Evolutionary conservation across 2,797 vertebrate genomes (phyloP).

Genomic region (Acanthornis magna): DNA sequence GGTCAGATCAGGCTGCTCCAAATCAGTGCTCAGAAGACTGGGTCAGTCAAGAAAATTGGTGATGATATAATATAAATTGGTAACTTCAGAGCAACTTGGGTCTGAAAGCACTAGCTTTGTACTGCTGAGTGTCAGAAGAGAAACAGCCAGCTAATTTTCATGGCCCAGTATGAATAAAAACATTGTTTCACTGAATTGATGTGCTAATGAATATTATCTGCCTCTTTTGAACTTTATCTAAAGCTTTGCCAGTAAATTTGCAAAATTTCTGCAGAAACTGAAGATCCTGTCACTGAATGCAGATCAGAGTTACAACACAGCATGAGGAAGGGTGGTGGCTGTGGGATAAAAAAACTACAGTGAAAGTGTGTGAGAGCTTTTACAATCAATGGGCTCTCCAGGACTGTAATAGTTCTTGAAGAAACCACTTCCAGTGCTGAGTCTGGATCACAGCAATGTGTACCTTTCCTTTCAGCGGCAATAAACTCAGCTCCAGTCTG

Average conservation of each 20-base stretch:
- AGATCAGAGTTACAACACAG: not conserved
- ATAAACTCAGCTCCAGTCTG: not conserved
- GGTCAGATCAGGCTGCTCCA: not conserved
- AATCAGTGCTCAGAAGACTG: not conserved
- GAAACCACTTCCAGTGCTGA: not conserved
- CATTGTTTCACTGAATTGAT: not conserved
- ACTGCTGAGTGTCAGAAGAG: not conserved
- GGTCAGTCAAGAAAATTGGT: not conserved
- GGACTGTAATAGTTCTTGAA: not conserved
- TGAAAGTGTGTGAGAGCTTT: not conserved
- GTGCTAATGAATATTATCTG: not conserved
- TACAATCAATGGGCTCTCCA: not conserved
- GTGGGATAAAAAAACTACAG: not conserved
- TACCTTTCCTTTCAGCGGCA: not conserved
- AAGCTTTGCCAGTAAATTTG: not conserved
- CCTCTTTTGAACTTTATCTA: not conserved
- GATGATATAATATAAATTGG: not conserved
- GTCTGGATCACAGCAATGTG: not conserved
- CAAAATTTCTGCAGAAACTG: not conserved
- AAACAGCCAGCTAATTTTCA: not conserved
- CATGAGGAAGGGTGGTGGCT: not conserved
- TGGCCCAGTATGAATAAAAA: not conserved
- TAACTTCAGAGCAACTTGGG: not conserved
- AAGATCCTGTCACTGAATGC: not conserved
- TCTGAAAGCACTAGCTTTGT: not conserved